Base-by-base conservation (phyloP, 2,888 invertebrate species). In the Ophioninae sp. region DNA sequence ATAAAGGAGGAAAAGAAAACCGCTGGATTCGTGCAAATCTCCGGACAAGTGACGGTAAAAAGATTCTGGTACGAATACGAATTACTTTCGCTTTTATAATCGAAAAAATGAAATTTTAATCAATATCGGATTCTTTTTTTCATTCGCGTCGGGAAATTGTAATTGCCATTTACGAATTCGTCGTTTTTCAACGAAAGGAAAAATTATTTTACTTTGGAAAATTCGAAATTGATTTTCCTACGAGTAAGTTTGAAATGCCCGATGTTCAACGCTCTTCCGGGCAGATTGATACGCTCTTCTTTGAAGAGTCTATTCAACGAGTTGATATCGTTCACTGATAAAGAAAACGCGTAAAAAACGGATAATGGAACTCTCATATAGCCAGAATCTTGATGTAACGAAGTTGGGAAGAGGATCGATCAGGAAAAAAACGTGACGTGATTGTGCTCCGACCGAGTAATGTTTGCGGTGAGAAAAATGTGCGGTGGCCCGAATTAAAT, bases 11-110 rank as follows among this genome's bases (percentile, higher is more conserved):
- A 30, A 30, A 30, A 30, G 3, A 30, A 30, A 30, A 30, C 30
- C 51, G 13, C 6, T 51, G 51, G 17, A 13, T 51, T 51, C 51
- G 2, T 51, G 13, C 2, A 51, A 51, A 17, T 13, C 13, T 51
- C 17, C 51, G 65, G 67, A 23, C 64, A 51, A 8, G 39, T 30
- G 56, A 58, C 77, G 63, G 74, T 64, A 64, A 51, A 61, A 64
- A 61, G 17, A 41, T 37, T 37, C 65, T 72, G 39, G 65, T 13
- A 23, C 6, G 63, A 13, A 10, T 51, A 6, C 17, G 51, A 51
- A 51, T 10, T 17, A 13, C 17, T 51, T 51, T 51, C 2, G 17
- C 17, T 51, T 51, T 51, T 51, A 51, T 51, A 13, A 51, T 51
- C 17, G 17, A 51, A 51, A 30, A 51, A 51, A 51, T 51, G 6